phyloP scores from a whole-genome alignment of 2,888 invertebrate species.

The Heliconius charithonia region DNA sequence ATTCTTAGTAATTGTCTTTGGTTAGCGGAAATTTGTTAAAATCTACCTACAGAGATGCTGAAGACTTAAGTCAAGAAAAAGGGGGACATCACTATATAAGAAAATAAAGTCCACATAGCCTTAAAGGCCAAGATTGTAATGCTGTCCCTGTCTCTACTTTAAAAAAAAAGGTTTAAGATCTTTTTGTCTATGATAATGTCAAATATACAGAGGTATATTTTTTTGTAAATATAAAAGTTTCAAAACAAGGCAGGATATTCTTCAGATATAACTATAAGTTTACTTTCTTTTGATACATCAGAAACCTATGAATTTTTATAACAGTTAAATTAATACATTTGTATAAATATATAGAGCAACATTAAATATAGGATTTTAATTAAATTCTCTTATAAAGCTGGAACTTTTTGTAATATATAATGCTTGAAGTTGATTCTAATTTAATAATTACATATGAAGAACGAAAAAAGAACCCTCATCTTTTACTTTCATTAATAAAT shows the following conservation, averaged over 20 bases:
- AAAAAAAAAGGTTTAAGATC: background rate
- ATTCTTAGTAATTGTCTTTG: too few species aligned
- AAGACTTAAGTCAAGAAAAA: too few species aligned
- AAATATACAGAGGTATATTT: background rate
- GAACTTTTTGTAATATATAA: background rate
- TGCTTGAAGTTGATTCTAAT: slow-evolving; percentile 25
- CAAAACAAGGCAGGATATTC: background rate
- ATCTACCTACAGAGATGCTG: too few species aligned
- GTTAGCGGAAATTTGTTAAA: too few species aligned
- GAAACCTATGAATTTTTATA: background rate
- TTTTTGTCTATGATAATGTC: background rate
- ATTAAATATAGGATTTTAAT: background rate
- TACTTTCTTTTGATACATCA: background rate
- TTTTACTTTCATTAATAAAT: slow-evolving; percentile 56
- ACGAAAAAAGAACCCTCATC: slow-evolving; percentile 54
- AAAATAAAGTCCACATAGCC: too few species aligned
- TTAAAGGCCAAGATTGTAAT: background rate
- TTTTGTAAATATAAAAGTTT: background rate
- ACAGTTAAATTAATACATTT: background rate
- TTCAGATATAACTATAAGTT: background rate
- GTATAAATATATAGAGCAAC: background rate
- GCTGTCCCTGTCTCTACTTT: background rate
- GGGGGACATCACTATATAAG: too few species aligned
- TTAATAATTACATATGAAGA: slow-evolving; percentile 35
- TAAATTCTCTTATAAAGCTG: background rate